These are phyloP conservation scores for Spisula subtruncata DNA, from an alignment of 2,888 invertebrate species.

Conservation along the genomic window DNA sequence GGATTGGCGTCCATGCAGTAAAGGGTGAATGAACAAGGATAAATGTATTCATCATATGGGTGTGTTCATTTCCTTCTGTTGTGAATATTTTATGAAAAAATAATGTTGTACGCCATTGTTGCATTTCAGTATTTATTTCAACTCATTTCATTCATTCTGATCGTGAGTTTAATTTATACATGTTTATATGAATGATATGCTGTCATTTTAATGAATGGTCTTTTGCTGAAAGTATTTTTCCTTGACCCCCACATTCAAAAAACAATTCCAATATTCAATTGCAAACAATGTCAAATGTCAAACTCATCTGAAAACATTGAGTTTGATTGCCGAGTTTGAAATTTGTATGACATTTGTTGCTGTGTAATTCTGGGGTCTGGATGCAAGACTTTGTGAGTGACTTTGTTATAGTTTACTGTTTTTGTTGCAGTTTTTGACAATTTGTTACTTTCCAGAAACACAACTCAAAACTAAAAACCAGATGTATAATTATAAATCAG, in stretches of 20 bases:
- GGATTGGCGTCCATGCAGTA: background rate
- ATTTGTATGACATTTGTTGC: too few species aligned
- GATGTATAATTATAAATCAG: background rate
- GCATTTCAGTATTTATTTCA: constrained; percentile 15
- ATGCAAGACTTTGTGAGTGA: background rate
- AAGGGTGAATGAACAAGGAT: background rate
- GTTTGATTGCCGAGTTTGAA: too few species aligned
- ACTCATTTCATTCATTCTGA: background rate
- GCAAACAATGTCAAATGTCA: too few species aligned
- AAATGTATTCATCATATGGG: background rate
- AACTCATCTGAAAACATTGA: too few species aligned
- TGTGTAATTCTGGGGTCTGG: background rate
- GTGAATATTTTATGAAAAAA: background rate
- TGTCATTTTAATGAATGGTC: background rate
- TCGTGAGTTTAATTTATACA: background rate
- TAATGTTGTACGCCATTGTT: background rate
- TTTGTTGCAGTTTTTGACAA: background rate
- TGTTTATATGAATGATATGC: background rate
- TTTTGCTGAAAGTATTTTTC: background rate
- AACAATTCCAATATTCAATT: too few species aligned
- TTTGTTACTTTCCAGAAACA: background rate
- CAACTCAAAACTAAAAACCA: background rate
- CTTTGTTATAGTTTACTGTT: constrained; percentile 1
- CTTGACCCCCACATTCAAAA: too few species aligned
- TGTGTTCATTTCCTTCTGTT: background rate